phyloP scores from a whole-genome alignment of 2,888 invertebrate species.

The Lithodes maja region DNA sequence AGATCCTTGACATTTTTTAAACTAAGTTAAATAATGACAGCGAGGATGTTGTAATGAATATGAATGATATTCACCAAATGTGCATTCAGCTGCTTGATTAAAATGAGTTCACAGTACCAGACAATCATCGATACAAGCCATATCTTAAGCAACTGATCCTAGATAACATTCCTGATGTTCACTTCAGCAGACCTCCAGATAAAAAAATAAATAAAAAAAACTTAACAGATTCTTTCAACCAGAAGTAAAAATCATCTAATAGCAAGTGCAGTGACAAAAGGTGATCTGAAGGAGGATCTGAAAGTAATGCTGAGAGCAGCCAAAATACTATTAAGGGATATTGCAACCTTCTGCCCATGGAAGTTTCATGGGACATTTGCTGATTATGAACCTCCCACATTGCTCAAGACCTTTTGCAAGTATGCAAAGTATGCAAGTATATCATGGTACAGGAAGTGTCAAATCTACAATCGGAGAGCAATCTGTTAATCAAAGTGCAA shows the following conservation, averaged over 20 bases:
- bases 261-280: too few relatives aligned
- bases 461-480: neutral
- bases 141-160: conserved; percentile 37
- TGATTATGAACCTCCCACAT: conserved; percentile 5
- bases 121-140: conserved; percentile 17
- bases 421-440: neutral
- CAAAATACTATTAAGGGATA: conserved; percentile 20
- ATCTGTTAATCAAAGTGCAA: conserved; percentile 18
- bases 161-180: conserved; percentile 6
- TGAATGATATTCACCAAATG: conserved; percentile 5
- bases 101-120: neutral
- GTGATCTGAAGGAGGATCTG: neutral
- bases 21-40: conserved; percentile 16
- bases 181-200: conserved; percentile 19
- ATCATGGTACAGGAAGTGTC: neutral
- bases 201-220: neutral
- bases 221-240: conserved; percentile 18
- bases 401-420: conserved; percentile 21
- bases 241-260: neutral
- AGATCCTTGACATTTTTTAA: neutral
- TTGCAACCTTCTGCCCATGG: neutral
- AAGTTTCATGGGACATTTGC: conserved; percentile 26
- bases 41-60: conserved; percentile 27
- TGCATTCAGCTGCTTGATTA: neutral
- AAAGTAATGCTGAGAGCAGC: conserved; percentile 21